These are phyloP conservation scores for Antedon mediterranea DNA, from an alignment of 53 echinoderm and acorn worm genomes.

Conservation along the genomic window DNA sequence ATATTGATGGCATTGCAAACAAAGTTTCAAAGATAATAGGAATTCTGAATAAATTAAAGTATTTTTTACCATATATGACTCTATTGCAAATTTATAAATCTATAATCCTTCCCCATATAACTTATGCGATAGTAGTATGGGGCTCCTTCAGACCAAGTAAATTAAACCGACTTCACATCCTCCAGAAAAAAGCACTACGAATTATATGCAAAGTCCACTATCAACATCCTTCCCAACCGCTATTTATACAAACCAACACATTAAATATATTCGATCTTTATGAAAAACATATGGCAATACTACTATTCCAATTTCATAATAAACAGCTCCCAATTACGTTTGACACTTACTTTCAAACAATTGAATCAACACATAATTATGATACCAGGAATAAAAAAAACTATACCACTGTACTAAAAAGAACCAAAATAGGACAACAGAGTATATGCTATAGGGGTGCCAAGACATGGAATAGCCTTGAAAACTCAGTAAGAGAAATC, in stretches of 20 bases:
- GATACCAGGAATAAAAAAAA: background rate
- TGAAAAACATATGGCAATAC: background rate
- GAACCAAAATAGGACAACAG: background rate
- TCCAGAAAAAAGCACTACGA: too few relatives aligned
- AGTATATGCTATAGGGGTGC: background rate
- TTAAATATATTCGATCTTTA: background rate
- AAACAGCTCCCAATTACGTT: background rate
- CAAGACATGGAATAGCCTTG: background rate
- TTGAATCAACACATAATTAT: background rate
- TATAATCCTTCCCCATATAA: background rate
- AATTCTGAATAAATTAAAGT: background rate
- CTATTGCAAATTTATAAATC: background rate
- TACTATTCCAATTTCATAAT: background rate
- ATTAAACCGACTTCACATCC: background rate
- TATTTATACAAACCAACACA: too few relatives aligned
- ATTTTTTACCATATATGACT: background rate
- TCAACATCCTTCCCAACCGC: too few relatives aligned
- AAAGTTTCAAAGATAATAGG: background rate
- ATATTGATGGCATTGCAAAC: background rate
- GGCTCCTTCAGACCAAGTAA: background rate
- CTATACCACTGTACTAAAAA: background rate
- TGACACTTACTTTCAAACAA: background rate
- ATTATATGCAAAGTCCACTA: too few relatives aligned
- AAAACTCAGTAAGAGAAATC: background rate
- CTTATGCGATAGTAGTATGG: background rate